Evolutionary conservation across 2,797 vertebrate genomes (phyloP).

Genomic region (Telmatherina bonti): DNA sequence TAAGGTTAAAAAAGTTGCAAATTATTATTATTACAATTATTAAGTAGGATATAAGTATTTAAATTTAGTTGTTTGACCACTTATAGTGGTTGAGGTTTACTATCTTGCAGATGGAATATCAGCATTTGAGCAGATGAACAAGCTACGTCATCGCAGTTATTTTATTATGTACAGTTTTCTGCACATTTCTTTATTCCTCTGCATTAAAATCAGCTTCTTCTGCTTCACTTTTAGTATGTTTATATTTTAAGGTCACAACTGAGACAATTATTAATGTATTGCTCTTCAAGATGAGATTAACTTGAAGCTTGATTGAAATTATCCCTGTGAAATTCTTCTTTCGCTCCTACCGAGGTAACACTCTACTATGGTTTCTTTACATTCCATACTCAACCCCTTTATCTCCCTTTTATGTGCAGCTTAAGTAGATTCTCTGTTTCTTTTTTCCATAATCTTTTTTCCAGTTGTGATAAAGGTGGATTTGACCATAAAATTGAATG

Average conservation of each 20-base stretch:
- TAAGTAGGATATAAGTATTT: slow-evolving; percentile 44
- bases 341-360: background rate
- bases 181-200: background rate
- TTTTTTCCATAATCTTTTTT: background rate
- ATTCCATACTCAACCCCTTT: background rate
- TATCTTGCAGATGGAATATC: slow-evolving; percentile 45
- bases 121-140: slow-evolving; percentile 43
- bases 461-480: background rate
- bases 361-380: background rate
- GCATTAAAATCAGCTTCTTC: background rate
- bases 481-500: background rate
- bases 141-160: slow-evolving; percentile 11
- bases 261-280: slow-evolving; percentile 9
- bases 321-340: background rate
- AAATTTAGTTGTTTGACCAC: slow-evolving; percentile 48
- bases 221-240: slow-evolving; percentile 6
- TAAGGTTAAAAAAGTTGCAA: background rate
- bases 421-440: background rate
- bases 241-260: slow-evolving; percentile 20
- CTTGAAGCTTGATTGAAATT: slow-evolving; percentile 7
- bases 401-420: slow-evolving; percentile 3
- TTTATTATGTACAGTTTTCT: slow-evolving; percentile 44
- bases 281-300: slow-evolving; percentile 5
- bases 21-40: too few relatives aligned
- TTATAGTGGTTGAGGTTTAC: slow-evolving; percentile 47